Conservation (phyloP, 1,140 invertebrate species). For the Capitella teleta region DNA sequence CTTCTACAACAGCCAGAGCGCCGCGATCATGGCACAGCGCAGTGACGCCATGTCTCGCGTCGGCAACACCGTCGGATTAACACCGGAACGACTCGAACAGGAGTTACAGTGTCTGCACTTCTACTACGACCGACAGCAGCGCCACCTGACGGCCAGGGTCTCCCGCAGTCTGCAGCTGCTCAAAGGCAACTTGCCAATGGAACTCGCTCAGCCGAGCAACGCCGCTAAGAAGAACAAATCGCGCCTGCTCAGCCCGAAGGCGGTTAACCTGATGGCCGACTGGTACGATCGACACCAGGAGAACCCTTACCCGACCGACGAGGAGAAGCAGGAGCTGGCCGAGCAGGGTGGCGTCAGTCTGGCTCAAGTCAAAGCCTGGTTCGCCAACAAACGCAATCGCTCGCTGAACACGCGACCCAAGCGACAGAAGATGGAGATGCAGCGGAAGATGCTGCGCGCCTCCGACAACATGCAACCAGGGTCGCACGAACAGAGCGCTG, state of each 20-base stretch:
- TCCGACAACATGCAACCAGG: neutral
- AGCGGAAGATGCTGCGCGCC: neutral
- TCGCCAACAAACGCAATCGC: constrained; percentile 34
- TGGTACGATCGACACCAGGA: constrained; percentile 29
- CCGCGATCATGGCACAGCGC: neutral
- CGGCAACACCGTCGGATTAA: neutral
- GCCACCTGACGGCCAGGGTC: neutral
- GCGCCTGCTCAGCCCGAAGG: constrained; percentile 21
- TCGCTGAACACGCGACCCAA: constrained; percentile 2
- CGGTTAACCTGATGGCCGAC: constrained; percentile 23
- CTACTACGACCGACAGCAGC: constrained; percentile 1
- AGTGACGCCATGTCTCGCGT: neutral
- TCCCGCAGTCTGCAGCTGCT: neutral
- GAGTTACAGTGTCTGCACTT: neutral
- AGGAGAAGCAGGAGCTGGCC: constrained; percentile 26
- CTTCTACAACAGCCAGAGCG: constrained; percentile 6
- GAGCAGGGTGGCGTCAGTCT: constrained; percentile 22
- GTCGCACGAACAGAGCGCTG: too few species aligned
- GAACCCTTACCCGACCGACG: constrained; percentile 30
- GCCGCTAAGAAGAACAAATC: constrained; percentile 1
- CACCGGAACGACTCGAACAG: neutral
- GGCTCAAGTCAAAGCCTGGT: constrained; percentile 36
- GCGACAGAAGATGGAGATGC: neutral
- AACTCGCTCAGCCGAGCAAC: neutral
- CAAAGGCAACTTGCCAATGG: neutral